Evolutionary conservation across 2,797 vertebrate species (phyloP).

Genomic region (Argentina silus): DNA sequence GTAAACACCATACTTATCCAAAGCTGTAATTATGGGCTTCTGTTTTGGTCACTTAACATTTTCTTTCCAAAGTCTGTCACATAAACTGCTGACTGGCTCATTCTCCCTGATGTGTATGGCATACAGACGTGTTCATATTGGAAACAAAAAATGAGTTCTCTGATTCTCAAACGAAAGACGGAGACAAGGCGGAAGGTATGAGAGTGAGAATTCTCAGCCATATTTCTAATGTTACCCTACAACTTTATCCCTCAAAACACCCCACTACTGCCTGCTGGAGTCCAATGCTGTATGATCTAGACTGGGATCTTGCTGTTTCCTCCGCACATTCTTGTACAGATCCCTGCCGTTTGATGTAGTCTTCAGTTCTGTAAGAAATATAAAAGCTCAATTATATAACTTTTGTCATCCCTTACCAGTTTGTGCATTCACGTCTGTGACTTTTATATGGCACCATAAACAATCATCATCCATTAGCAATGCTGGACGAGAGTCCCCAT

Average conservation of each 20-base stretch:
- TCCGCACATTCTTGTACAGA: slow-evolving; percentile 72
- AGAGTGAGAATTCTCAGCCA: not conserved
- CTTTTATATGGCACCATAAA: not conserved
- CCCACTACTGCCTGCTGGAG: slow-evolving; percentile 44
- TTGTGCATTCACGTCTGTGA: slow-evolving; percentile 10
- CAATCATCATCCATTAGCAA: not conserved
- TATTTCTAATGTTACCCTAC: not conserved
- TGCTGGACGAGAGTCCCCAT: not conserved
- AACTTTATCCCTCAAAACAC: not conserved
- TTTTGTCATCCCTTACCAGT: slow-evolving; percentile 34
- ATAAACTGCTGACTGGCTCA: not conserved
- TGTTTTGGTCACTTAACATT: not conserved
- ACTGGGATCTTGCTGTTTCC: slow-evolving; percentile 73
- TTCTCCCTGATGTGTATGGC: not conserved
- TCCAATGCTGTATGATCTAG: slow-evolving; percentile 77
- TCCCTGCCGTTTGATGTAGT: slow-evolving; percentile 77
- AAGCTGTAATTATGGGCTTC: not conserved
- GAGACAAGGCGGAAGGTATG: not conserved
- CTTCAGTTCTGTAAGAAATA: slow-evolving; percentile 76
- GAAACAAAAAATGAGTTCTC: not conserved
- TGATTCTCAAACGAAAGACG: not conserved
- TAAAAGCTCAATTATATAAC: slow-evolving; percentile 56
- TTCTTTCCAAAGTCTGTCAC: not conserved
- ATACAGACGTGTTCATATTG: not conserved
- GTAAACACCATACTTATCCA: not conserved